These are phyloP conservation scores for Apis dorsata DNA, from an alignment of 1,140 invertebrate genomes.

Conservation along the genomic window DNA sequence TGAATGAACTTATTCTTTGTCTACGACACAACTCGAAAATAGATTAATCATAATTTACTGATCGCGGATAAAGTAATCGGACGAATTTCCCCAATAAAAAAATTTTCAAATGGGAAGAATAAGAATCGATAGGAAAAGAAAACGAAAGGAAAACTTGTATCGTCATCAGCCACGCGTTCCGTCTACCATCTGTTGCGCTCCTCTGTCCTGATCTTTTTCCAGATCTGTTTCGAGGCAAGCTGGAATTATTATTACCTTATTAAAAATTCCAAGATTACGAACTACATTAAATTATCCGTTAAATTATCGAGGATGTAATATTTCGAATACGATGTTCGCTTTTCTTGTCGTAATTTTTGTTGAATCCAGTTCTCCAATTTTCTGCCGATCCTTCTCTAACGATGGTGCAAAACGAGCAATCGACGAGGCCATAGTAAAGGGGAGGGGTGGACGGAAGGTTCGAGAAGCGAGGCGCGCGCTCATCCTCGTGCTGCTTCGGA, in stretches of 20 bases:
- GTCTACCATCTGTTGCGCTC: slow-evolving; percentile 71
- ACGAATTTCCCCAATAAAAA: not conserved
- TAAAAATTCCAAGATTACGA: not conserved
- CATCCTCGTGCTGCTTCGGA: slow-evolving; percentile 6
- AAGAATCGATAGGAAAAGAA: not conserved
- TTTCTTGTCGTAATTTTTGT: not conserved
- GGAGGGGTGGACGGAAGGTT: slow-evolving; percentile 18
- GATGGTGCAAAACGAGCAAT: too few species aligned
- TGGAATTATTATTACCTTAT: slow-evolving; percentile 4
- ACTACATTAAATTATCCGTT: too few species aligned
- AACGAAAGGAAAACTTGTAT: slow-evolving; percentile 43
- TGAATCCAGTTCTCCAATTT: too few species aligned
- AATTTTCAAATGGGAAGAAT: not conserved
- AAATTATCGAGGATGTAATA: not conserved
- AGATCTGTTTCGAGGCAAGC: slow-evolving; percentile 29
- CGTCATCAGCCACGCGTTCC: slow-evolving; percentile 59
- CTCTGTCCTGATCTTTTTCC: slow-evolving; percentile 48
- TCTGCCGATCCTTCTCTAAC: too few species aligned
- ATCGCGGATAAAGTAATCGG: not conserved
- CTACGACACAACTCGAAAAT: not conserved
- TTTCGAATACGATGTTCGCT: not conserved
- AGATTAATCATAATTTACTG: too few species aligned
- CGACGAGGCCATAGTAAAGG: too few species aligned
- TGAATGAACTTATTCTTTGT: too few species aligned
- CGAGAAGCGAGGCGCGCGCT: slow-evolving; percentile 26